phyloP scores from a whole-genome alignment of 2,888 invertebrate species.

The Maniola hyperantus region DNA sequence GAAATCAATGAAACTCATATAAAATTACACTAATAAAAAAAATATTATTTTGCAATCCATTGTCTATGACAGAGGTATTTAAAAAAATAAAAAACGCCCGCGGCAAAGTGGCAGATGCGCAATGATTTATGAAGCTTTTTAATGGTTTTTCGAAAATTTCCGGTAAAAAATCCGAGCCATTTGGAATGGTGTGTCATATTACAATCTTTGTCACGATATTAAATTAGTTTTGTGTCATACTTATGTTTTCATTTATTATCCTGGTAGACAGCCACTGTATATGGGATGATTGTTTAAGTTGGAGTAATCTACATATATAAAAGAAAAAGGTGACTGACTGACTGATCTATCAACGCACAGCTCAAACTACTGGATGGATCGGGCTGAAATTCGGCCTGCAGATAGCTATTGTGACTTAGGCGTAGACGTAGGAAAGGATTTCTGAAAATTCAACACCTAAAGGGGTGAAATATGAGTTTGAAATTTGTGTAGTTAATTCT shows the following conservation, averaged over 20 bases:
- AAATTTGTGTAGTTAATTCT: too few relatives aligned
- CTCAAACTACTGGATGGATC: too few relatives aligned
- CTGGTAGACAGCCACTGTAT: not conserved
- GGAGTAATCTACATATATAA: too few relatives aligned
- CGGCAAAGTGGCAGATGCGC: conserved; percentile 63
- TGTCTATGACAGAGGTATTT: conserved; percentile 54
- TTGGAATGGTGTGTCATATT: conserved; percentile 58
- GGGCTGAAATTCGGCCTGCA: too few relatives aligned
- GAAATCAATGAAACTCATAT: conserved; percentile 48
- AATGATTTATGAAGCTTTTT: conserved; percentile 76
- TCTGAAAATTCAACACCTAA: too few relatives aligned
- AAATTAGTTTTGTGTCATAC: conserved; percentile 36
- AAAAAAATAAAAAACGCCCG: conserved; percentile 54
- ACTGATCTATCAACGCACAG: too few relatives aligned
- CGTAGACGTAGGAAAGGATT: too few relatives aligned
- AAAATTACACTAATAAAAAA: conserved; percentile 40
- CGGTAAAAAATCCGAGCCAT: conserved; percentile 71
- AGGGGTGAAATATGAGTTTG: too few relatives aligned
- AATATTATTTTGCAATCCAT: conserved; percentile 50
- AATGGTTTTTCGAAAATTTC: conserved; percentile 77
- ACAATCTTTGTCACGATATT: conserved; percentile 53
- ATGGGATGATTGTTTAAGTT: not conserved
- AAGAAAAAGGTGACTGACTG: too few relatives aligned
- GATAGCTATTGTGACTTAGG: too few relatives aligned
- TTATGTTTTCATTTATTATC: conserved; percentile 34